Percentiles rank a stretch among this genome's conserved stretches.
These are phyloP conservation scores for Coccyzus lansbergi DNA, from an alignment of 2,797 vertebrate species.

Conservation along the genomic window DNA sequence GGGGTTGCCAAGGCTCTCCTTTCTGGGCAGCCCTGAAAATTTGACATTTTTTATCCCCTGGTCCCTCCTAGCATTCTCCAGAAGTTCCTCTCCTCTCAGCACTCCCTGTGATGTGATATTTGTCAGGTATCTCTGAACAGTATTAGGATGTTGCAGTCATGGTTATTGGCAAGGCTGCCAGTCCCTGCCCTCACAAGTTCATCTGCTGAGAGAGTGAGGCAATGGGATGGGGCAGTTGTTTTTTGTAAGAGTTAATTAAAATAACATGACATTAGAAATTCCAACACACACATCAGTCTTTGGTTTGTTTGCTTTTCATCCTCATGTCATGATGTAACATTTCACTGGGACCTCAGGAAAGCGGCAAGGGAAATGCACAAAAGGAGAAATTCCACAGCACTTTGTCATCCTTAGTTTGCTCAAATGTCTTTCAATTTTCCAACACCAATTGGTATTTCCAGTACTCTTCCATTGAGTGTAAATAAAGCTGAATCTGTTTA, in stretches of 20 bases:
- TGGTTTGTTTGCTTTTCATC: not conserved
- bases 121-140: not conserved
- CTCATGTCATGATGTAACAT: not conserved
- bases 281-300: not conserved
- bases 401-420: not conserved
- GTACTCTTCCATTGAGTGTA: not conserved
- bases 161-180: accelerated
- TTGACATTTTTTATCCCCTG: not conserved
- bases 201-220: not conserved
- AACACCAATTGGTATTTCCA: constrained; percentile 35
- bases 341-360: not conserved
- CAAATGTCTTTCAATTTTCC: constrained; percentile 36
- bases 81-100: accelerated
- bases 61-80: too few species aligned
- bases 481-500: not conserved
- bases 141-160: not conserved
- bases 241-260: not conserved
- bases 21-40: not conserved
- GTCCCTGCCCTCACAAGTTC: not conserved
- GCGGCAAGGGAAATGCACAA: not conserved
- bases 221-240: too few species aligned
- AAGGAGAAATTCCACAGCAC: not conserved
- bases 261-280: not conserved
- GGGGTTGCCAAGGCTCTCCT: not conserved
- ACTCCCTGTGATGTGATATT: not conserved